These are phyloP conservation scores for Micromesistius poutassou DNA, from an alignment of 2,797 vertebrate species.

Conservation along the genomic window DNA sequence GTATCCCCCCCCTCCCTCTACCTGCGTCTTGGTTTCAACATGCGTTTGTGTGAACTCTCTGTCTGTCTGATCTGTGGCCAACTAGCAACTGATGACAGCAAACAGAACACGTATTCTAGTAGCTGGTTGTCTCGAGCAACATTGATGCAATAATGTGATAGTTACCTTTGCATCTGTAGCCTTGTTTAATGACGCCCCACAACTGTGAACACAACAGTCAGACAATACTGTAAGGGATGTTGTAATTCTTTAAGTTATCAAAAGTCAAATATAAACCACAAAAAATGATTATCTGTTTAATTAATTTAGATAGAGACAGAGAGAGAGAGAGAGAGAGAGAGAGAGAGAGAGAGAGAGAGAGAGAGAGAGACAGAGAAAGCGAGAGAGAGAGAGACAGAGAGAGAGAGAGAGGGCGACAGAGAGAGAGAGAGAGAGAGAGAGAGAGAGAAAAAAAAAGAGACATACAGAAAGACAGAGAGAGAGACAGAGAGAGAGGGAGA, in stretches of 20 bases:
- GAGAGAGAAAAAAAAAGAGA: too few relatives aligned
- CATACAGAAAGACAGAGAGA: too few relatives aligned
- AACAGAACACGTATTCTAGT: not conserved
- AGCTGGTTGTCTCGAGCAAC: not conserved
- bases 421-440: too few relatives aligned
- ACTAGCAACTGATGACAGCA: constrained; percentile 19
- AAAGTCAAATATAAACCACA: not conserved
- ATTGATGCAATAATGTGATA: not conserved
- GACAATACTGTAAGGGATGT: not conserved
- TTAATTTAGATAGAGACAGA: too few relatives aligned
- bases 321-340: too few relatives aligned
- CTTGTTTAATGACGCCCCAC: constrained; percentile 97
- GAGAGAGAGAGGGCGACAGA: too few relatives aligned
- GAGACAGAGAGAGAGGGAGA: too few relatives aligned
- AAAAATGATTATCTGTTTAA: too few relatives aligned
- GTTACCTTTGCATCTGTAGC: constrained; percentile 91
- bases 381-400: too few relatives aligned
- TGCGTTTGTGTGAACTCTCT: constrained; percentile 7
- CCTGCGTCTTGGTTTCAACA: constrained; percentile 33
- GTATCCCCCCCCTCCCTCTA: constrained; percentile 21
- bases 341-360: not conserved
- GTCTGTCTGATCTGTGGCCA: constrained; percentile 1
- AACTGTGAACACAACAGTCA: constrained; percentile 62
- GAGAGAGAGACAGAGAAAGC: not conserved
- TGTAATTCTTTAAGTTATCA: not conserved